phyloP scores from a whole-genome alignment of 2,113 vertebrate species.

The Indri indri region DNA sequence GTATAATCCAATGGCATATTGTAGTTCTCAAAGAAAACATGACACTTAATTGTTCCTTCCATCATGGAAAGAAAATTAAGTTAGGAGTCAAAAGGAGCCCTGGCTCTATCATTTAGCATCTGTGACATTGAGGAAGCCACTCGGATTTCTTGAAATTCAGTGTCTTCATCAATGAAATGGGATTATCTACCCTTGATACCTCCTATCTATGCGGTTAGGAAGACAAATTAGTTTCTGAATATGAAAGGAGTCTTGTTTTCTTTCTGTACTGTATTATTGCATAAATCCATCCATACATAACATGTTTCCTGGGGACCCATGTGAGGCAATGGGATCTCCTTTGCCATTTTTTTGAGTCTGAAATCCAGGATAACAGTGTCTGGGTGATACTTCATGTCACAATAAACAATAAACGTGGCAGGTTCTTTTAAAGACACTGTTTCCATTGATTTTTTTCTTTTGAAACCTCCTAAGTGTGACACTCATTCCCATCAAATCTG shows the following conservation, averaged over 20 bases:
- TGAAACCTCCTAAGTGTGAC: neutral
- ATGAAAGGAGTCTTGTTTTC: neutral
- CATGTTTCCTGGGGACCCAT: neutral
- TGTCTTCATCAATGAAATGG: neutral
- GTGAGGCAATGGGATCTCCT: neutral
- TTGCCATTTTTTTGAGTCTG: neutral
- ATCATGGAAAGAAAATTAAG: slow-evolving; percentile 45
- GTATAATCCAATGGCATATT: neutral
- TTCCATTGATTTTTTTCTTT: neutral
- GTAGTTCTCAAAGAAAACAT: slow-evolving; percentile 41
- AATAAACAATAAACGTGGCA: neutral
- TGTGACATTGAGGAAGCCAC: neutral
- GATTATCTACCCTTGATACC: neutral
- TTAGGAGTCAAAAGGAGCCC: neutral
- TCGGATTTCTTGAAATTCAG: slow-evolving; percentile 1
- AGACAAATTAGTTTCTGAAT: slow-evolving; percentile 10
- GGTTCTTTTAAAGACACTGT: neutral
- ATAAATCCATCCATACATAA: neutral
- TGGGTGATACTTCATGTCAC: neutral
- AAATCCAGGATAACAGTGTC: neutral
- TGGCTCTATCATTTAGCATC: neutral
- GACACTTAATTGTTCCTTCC: neutral
- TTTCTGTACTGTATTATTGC: neutral
- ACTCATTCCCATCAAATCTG: neutral
- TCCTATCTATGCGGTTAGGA: neutral